These are phyloP conservation scores for Heteromormyrus szaboi DNA, from an alignment of 2,797 vertebrate genomes.

Conservation along the genomic window DNA sequence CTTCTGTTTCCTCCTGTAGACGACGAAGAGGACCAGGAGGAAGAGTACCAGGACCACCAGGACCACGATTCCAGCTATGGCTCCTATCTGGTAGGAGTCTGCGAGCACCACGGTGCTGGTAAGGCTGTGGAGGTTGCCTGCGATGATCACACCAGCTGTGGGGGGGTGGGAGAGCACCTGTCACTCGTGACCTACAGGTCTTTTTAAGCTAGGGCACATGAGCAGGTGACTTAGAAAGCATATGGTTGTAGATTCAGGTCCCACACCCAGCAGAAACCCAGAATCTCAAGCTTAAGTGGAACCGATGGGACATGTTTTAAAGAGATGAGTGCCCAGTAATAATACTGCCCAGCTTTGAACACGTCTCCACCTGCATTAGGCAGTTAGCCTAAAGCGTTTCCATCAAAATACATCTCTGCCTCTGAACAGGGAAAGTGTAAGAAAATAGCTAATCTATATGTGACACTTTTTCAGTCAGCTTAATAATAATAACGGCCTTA, in stretches of 20 bases:
- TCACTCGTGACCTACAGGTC: background rate
- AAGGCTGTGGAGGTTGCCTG: slow-evolving; percentile 82
- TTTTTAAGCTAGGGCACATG: background rate
- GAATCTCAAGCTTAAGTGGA: background rate
- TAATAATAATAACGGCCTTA: background rate
- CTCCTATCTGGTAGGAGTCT: slow-evolving; percentile 88
- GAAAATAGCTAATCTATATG: background rate
- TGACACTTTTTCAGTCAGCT: background rate
- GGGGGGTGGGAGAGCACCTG: slow-evolving; percentile 20
- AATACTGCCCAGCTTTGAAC: background rate
- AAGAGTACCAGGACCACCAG: slow-evolving; percentile 84
- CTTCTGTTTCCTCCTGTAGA: slow-evolving; percentile 88
- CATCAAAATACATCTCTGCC: background rate
- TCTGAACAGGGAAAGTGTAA: background rate
- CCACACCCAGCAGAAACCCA: background rate
- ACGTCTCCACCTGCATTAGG: background rate
- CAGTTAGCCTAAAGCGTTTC: background rate
- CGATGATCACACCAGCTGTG: slow-evolving; percentile 77
- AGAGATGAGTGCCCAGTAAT: background rate
- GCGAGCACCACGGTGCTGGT: slow-evolving; percentile 82
- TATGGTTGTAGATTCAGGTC: background rate
- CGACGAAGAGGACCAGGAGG: slow-evolving; percentile 80
- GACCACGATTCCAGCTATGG: slow-evolving; percentile 81
- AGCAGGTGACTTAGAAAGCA: background rate
- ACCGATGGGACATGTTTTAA: background rate